Evolutionary conservation across 2,888 invertebrate genomes (phyloP).

Genomic region (Agrochola macilenta): DNA sequence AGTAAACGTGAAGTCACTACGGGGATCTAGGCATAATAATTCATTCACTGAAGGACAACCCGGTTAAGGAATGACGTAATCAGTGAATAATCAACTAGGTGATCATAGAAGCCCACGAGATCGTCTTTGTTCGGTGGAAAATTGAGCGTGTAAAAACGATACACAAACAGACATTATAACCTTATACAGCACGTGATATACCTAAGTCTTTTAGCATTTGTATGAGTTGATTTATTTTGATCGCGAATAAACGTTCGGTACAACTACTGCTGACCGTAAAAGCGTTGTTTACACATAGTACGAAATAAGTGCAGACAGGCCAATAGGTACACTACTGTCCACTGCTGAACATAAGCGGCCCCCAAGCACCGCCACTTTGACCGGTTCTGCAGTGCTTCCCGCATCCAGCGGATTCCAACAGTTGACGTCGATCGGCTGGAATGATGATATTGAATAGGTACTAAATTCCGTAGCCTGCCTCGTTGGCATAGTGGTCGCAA

Average conservation of each 20-base stretch:
- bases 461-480: not conserved
- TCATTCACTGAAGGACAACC: conserved; percentile 38
- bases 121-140: conserved; percentile 26
- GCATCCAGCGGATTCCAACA: too few species aligned
- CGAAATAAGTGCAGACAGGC: not conserved
- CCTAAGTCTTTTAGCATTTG: not conserved
- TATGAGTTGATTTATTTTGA: not conserved
- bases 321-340: too few species aligned
- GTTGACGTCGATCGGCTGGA: too few species aligned
- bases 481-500: too few species aligned
- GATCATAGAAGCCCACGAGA: conserved; percentile 42
- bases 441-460: too few species aligned
- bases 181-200: conserved; percentile 3
- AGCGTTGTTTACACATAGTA: not conserved
- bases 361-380: too few species aligned
- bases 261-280: too few species aligned
- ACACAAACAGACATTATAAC: conserved; percentile 22
- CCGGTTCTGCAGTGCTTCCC: too few species aligned
- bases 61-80: conserved; percentile 59
- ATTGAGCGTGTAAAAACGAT: conserved; percentile 29
- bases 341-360: too few species aligned
- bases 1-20: conserved; percentile 39
- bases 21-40: conserved; percentile 12
- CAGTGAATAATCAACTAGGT: conserved; percentile 54
- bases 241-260: not conserved